A percentile compares a stretch with the other conserved stretches of the same genome.
These are phyloP conservation scores for Enteromius mattozi DNA, from an alignment of 2,797 vertebrate genomes.

Conservation along the genomic window DNA sequence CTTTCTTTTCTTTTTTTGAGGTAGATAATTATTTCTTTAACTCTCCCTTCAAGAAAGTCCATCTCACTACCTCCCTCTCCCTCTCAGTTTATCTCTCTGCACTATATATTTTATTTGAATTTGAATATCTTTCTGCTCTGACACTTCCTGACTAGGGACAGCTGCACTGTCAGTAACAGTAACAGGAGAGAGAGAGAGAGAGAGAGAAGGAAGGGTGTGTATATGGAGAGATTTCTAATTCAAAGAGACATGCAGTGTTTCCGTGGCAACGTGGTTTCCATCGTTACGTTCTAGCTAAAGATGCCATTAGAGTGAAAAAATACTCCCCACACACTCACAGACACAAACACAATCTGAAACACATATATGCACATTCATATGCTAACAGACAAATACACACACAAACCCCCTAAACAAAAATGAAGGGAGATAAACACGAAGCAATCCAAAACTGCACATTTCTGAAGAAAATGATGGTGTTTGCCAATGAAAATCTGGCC, in stretches of 20 bases:
- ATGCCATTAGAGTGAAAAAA: conserved; percentile 83
- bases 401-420: conserved; percentile 4
- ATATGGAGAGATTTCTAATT: conserved; percentile 91
- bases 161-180: conserved; percentile 71
- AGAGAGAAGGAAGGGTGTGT: conserved; percentile 57
- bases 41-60: conserved; percentile 48
- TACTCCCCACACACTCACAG: conserved; percentile 68
- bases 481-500: neutral
- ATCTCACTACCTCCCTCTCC: conserved; percentile 27
- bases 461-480: neutral
- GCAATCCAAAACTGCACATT: neutral
- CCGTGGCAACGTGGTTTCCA: conserved; percentile 91
- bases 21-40: conserved; percentile 54
- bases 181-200: conserved; percentile 33
- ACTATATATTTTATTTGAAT: conserved; percentile 25
- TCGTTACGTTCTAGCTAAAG: conserved; percentile 82
- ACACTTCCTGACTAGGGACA: conserved; percentile 75
- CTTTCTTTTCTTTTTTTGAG: conserved; percentile 21
- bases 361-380: conserved; percentile 19
- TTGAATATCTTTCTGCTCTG: conserved; percentile 35
- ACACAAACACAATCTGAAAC: conserved; percentile 61
- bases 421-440: neutral
- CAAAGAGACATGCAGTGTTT: conserved; percentile 91
- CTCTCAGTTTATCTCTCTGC: conserved; percentile 19
- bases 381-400: conserved; percentile 18